phyloP scores from a whole-genome alignment of 2,888 invertebrate genomes.

The Trachelus troglodyta region DNA sequence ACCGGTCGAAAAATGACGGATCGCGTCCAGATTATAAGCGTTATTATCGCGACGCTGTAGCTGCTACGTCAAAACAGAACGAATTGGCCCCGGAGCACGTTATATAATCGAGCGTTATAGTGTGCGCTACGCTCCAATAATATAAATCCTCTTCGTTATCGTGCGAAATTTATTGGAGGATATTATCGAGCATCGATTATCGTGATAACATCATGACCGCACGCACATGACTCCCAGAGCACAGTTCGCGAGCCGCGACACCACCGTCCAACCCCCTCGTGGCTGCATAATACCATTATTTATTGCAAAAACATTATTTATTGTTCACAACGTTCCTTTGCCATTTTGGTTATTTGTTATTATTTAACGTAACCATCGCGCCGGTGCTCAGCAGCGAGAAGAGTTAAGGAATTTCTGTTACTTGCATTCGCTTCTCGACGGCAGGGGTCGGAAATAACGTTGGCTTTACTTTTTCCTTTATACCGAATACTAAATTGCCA shows the following conservation, averaged over 20 bases:
- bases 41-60: background rate
- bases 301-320: slow-evolving; percentile 55
- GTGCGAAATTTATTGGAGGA: slow-evolving; percentile 60
- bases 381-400: background rate
- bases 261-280: slow-evolving; percentile 9
- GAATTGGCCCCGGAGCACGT: slow-evolving; percentile 55
- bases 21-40: background rate
- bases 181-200: slow-evolving; percentile 64
- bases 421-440: background rate
- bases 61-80: slow-evolving; percentile 38
- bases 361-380: slow-evolving; percentile 24
- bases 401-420: background rate
- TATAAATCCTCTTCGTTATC: slow-evolving; percentile 62
- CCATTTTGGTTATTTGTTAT: slow-evolving; percentile 34
- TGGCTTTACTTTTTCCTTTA: background rate
- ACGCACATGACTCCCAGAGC: slow-evolving; percentile 42
- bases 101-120: slow-evolving; percentile 47
- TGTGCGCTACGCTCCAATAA: slow-evolving; percentile 47
- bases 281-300: slow-evolving; percentile 50
- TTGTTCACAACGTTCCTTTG: slow-evolving; percentile 33
- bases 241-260: slow-evolving; percentile 22
- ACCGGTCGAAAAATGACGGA: background rate
- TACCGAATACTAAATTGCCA: background rate
- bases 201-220: slow-evolving; percentile 58
- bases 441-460: background rate